Percentiles rank a stretch among this genome's conserved stretches.
These are phyloP conservation scores for Colius striatus DNA, from an alignment of 2,113 vertebrate species.

Conservation along the genomic window DNA sequence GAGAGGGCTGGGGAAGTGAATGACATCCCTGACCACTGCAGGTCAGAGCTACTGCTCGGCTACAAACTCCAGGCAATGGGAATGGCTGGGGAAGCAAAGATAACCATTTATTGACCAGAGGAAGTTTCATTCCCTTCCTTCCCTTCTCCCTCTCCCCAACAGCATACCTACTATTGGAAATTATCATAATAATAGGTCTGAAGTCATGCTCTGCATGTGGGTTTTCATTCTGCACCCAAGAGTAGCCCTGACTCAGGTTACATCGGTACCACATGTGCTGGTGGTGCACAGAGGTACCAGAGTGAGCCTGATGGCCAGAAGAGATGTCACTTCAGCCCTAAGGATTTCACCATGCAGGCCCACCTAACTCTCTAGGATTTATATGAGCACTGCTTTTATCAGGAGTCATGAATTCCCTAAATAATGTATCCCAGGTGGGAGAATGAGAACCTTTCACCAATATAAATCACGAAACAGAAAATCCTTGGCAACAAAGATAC, in stretches of 20 bases:
- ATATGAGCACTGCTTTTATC: accelerated
- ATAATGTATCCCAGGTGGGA: neutral
- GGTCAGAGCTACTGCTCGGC: neutral
- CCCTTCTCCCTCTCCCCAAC: neutral
- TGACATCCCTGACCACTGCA: neutral
- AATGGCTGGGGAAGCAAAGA: neutral
- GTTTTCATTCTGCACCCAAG: neutral
- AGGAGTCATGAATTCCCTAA: neutral
- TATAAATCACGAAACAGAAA: neutral
- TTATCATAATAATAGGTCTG: neutral
- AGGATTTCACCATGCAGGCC: neutral
- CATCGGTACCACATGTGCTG: accelerated
- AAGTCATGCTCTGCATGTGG: neutral
- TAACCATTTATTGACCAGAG: neutral
- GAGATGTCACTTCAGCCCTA: neutral
- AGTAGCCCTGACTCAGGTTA: accelerated
- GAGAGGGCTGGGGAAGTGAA: neutral
- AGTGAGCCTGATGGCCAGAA: accelerated
- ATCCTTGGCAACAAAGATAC: neutral
- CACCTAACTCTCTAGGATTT: neutral
- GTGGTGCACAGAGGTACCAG: neutral
- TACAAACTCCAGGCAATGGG: neutral
- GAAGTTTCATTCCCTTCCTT: neutral
- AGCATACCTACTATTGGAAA: neutral
- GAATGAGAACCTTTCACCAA: neutral